phyloP scores from a whole-genome alignment of 2,888 invertebrate species.

The Tigriopus californicus region DNA sequence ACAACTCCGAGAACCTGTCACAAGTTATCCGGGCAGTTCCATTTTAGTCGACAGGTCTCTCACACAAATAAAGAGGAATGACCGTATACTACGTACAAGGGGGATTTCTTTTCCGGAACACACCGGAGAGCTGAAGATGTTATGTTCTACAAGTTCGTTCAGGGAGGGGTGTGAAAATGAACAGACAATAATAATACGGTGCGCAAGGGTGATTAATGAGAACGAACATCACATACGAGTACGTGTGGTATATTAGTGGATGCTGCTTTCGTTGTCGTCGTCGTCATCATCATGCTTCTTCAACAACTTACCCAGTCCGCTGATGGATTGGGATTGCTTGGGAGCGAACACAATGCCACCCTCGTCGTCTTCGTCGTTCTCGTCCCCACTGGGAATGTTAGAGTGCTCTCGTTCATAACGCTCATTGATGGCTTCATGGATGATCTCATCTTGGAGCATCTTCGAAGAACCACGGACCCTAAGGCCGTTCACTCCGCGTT shows the following conservation, averaged over 20 bases:
- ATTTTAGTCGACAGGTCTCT: too few species aligned
- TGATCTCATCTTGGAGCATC: conserved; percentile 19
- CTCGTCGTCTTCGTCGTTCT: conserved; percentile 16
- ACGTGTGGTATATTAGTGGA: conserved; percentile 72
- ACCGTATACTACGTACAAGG: too few species aligned
- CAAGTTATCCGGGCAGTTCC: too few species aligned
- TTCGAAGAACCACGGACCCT: conserved; percentile 9
- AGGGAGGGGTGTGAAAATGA: neutral
- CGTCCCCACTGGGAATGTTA: conserved; percentile 7
- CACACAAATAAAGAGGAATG: too few species aligned
- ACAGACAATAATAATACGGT: neutral
- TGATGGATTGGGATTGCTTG: neutral
- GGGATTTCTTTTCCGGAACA: too few species aligned
- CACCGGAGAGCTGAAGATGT: too few species aligned
- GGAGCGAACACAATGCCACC: conserved; percentile 25
- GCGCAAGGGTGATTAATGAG: neutral
- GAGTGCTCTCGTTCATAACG: conserved; percentile 19
- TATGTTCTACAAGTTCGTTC: too few species aligned
- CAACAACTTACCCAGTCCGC: neutral
- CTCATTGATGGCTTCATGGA: conserved; percentile 18
- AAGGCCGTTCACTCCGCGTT: neutral
- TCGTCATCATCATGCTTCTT: conserved; percentile 23
- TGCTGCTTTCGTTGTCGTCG: conserved; percentile 58
- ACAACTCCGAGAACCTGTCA: too few species aligned
- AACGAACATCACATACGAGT: conserved; percentile 43